These are phyloP conservation scores for Sipha maydis DNA, from an alignment of 2,888 invertebrate species.

Conservation along the genomic window DNA sequence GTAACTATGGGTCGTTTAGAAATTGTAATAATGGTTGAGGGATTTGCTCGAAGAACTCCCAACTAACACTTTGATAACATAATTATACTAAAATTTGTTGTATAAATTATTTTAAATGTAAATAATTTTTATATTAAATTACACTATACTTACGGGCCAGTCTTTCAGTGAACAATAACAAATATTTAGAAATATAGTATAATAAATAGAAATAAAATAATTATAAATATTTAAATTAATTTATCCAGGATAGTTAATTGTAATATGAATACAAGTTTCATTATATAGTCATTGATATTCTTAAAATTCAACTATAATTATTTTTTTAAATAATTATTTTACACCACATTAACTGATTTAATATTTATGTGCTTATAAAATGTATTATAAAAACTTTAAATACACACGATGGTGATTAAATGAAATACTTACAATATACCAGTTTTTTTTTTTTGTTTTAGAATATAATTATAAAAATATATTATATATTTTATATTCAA, in stretches of 20 bases:
- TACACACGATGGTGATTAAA: too few species aligned
- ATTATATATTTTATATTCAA: too few species aligned
- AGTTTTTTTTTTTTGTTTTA: too few species aligned
- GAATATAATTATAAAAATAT: too few species aligned
- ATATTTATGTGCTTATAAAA: too few species aligned
- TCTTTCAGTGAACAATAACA: neutral
- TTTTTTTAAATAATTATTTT: too few species aligned
- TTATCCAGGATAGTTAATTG: neutral
- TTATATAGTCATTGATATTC: neutral
- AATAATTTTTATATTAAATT: conserved; percentile 12
- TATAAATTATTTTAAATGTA: conserved; percentile 33
- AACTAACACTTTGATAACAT: neutral
- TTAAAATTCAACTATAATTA: neutral
- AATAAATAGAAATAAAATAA: neutral
- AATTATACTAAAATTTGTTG: conserved; percentile 11
- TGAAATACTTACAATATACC: too few species aligned
- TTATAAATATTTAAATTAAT: neutral
- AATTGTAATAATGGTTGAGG: neutral
- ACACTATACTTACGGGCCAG: neutral
- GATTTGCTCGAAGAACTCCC: neutral
- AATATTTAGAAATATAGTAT: neutral
- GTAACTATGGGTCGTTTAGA: neutral
- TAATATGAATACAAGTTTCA: neutral
- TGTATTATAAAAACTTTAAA: too few species aligned
- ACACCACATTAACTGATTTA: too few species aligned